Conservation (phyloP, 2,113 vertebrate genomes). For the Lasiurus cinereus region DNA sequence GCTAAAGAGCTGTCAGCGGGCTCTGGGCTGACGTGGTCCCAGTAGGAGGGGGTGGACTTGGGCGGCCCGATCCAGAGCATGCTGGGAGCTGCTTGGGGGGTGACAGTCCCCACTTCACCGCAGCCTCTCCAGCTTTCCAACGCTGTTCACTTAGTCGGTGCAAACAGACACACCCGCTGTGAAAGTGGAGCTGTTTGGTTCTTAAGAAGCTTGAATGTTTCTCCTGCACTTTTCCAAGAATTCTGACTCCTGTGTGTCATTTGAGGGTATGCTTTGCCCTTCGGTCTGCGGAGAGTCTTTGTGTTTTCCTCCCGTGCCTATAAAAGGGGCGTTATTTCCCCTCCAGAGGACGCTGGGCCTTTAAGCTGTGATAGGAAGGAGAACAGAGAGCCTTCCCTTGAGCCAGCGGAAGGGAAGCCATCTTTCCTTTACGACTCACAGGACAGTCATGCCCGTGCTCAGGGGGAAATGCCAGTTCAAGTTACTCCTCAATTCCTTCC, state of each 20-base stretch:
- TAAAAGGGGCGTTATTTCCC: neutral
- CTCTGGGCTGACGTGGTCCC: rapidly evolving
- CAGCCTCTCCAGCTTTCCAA: neutral
- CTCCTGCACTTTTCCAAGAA: neutral
- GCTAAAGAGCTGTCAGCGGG: rapidly evolving
- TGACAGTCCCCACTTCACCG: rapidly evolving
- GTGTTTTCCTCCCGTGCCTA: neutral
- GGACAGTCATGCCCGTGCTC: neutral
- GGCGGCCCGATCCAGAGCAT: rapidly evolving
- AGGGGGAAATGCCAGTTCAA: rapidly evolving
- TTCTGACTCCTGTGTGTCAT: neutral
- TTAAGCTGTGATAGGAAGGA: neutral
- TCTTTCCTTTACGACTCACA: too few relatives aligned
- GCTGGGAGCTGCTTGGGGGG: rapidly evolving
- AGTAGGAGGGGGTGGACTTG: rapidly evolving
- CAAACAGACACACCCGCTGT: too few relatives aligned
- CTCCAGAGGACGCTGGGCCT: neutral
- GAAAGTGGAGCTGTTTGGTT: neutral
- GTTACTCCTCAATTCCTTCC: too few relatives aligned
- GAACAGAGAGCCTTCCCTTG: neutral
- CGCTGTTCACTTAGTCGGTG: neutral
- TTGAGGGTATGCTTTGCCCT: neutral
- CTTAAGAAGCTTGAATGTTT: neutral
- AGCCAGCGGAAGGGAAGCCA: too few relatives aligned
- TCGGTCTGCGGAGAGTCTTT: neutral